phyloP scores from a whole-genome alignment of 2,888 invertebrate genomes.

The Dugesia japonica region DNA sequence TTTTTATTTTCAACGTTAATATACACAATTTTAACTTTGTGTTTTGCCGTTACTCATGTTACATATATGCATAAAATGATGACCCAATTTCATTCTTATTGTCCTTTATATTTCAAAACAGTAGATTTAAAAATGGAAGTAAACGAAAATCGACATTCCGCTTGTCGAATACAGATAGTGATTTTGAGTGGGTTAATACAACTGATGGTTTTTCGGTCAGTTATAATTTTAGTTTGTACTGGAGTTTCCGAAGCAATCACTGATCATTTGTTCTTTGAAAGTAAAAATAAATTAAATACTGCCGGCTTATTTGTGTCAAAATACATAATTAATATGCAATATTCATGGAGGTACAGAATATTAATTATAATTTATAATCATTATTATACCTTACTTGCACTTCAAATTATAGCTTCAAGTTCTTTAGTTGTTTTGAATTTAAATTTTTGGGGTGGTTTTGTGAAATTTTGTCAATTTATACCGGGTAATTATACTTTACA shows the following conservation, averaged over 20 bases:
- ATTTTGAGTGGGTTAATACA: background rate
- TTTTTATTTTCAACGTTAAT: background rate
- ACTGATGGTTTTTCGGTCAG: background rate
- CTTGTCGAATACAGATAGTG: background rate
- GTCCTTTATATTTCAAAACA: background rate
- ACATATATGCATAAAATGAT: background rate
- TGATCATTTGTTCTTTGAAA: background rate
- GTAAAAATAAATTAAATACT: background rate
- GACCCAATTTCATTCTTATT: background rate
- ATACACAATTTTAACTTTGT: background rate
- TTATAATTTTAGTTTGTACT: background rate
- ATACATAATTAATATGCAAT: background rate
- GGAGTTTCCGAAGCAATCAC: background rate
- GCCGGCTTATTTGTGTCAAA: background rate
- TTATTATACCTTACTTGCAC: background rate
- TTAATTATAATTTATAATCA: background rate
- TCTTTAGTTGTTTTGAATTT: background rate
- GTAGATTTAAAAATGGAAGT: background rate
- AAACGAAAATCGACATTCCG: background rate
- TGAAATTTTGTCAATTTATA: background rate
- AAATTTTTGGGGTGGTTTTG: background rate
- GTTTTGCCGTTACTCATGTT: background rate
- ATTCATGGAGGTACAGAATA: background rate
- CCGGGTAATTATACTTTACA: background rate
- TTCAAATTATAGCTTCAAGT: background rate